Evolutionary conservation across 2,888 invertebrate species (phyloP).

Genomic region (Brenthis hecate): DNA sequence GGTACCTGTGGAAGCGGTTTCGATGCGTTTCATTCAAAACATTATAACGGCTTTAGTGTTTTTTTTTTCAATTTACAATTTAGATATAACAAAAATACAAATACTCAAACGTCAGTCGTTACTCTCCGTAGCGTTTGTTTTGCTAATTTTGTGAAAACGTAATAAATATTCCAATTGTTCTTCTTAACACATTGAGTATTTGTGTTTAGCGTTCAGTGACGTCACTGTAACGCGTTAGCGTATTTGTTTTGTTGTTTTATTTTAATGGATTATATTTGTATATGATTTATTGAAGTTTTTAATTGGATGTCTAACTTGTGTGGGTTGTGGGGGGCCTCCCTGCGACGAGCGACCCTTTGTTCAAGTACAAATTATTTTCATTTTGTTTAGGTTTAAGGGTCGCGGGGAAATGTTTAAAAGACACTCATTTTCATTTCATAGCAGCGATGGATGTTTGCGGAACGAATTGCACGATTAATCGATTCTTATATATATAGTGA

Average conservation of each 20-base stretch:
- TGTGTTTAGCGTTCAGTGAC: slow-evolving; percentile 65
- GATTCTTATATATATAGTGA: too few species aligned
- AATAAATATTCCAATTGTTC: slow-evolving; percentile 27
- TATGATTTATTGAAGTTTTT: slow-evolving; percentile 67
- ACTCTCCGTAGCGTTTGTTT: slow-evolving; percentile 45
- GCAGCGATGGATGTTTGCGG: slow-evolving; percentile 48
- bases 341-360: slow-evolving; percentile 49
- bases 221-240: slow-evolving; percentile 51
- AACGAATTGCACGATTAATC: not conserved
- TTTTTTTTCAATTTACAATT: slow-evolving; percentile 39
- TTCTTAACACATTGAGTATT: slow-evolving; percentile 65
- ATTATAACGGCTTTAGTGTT: not conserved
- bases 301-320: slow-evolving; percentile 52
- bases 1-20: slow-evolving; percentile 51
- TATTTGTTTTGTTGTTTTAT: slow-evolving; percentile 80
- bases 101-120: slow-evolving; percentile 71
- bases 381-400: slow-evolving; percentile 69
- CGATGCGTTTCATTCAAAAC: slow-evolving; percentile 50
- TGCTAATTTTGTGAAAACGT: not conserved
- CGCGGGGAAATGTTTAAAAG: slow-evolving; percentile 58
- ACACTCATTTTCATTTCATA: slow-evolving; percentile 60
- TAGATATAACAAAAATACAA: slow-evolving; percentile 70
- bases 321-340: not conserved
- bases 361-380: slow-evolving; percentile 76
- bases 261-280: slow-evolving; percentile 76